Conservation (phyloP, 2,888 invertebrate species). For the Nebria brevicollis region DNA sequence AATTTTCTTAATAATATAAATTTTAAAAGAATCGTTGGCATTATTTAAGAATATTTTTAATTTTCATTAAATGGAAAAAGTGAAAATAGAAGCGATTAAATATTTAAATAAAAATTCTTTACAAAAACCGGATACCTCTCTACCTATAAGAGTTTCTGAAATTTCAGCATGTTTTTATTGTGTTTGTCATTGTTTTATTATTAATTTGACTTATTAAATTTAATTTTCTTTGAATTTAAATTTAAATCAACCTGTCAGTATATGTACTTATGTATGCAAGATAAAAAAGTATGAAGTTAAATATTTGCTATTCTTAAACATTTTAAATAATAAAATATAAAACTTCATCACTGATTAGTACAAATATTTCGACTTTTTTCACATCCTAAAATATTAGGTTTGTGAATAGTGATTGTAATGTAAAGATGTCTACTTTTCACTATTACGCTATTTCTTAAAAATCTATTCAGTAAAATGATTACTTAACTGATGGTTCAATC, state of each 20-base stretch:
- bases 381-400: too few relatives aligned
- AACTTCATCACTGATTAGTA: too few relatives aligned
- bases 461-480: too few relatives aligned
- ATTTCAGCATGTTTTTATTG: conserved; percentile 17
- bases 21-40: background rate
- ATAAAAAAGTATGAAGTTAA: background rate
- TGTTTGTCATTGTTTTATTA: conserved; percentile 30
- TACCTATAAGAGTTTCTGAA: background rate
- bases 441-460: too few relatives aligned
- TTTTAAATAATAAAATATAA: background rate
- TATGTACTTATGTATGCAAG: background rate
- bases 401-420: too few relatives aligned
- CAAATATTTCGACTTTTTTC: too few relatives aligned
- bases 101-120: conserved; percentile 3
- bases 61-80: conserved; percentile 22
- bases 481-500: background rate
- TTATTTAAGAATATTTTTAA: background rate
- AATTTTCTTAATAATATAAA: background rate
- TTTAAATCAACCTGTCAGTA: conserved; percentile 21
- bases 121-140: background rate
- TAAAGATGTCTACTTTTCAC: too few relatives aligned
- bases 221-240: conserved; percentile 28
- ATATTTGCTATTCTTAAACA: background rate
- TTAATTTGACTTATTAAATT: conserved; percentile 29
- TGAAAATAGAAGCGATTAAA: conserved; percentile 16